A percentile compares a stretch with the other conserved stretches of the same genome.
Conservation (phyloP, 2,888 invertebrate species). For the Rutpela maculata region DNA sequence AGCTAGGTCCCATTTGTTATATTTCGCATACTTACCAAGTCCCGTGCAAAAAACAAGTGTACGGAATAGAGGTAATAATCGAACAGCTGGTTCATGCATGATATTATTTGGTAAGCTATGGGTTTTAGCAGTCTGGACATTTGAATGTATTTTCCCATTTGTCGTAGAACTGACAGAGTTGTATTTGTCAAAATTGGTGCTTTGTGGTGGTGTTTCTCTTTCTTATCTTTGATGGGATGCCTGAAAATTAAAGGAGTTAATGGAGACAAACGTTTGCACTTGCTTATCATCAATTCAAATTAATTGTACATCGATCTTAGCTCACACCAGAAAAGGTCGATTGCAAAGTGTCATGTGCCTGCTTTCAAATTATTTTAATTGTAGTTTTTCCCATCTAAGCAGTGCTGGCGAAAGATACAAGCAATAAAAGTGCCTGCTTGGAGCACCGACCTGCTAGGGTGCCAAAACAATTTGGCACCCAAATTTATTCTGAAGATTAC, state of each 20-base stretch:
- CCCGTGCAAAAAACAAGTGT: conserved; percentile 88
- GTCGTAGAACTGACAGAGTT: conserved; percentile 90
- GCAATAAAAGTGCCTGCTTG: too few relatives aligned
- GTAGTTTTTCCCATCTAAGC: too few relatives aligned
- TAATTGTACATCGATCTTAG: too few relatives aligned
- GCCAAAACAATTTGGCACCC: too few relatives aligned
- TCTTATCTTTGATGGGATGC: conserved; percentile 48
- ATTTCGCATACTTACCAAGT: conserved; percentile 76
- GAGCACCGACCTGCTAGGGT: too few relatives aligned
- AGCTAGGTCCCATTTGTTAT: not conserved
- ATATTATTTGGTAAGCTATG: conserved; percentile 93
- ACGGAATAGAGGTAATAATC: conserved; percentile 95
- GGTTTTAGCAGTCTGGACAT: conserved; percentile 93
- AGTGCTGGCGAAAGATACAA: too few relatives aligned
- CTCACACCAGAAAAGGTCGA: too few relatives aligned
- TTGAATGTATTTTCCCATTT: conserved; percentile 94
- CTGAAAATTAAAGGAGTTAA: conserved; percentile 44
- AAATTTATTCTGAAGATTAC: too few relatives aligned
- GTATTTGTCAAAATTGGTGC: conserved; percentile 91
- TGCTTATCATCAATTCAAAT: too few relatives aligned
- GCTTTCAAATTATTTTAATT: too few relatives aligned
- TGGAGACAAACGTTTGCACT: too few relatives aligned
- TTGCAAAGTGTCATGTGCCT: too few relatives aligned
- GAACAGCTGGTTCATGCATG: conserved; percentile 92
- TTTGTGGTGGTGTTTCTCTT: conserved; percentile 68